Percentiles rank a stretch among this genome's conserved stretches.
These are phyloP conservation scores for Pangasius larnaudii DNA, from an alignment of 2,797 vertebrate genomes.

Conservation along the genomic window DNA sequence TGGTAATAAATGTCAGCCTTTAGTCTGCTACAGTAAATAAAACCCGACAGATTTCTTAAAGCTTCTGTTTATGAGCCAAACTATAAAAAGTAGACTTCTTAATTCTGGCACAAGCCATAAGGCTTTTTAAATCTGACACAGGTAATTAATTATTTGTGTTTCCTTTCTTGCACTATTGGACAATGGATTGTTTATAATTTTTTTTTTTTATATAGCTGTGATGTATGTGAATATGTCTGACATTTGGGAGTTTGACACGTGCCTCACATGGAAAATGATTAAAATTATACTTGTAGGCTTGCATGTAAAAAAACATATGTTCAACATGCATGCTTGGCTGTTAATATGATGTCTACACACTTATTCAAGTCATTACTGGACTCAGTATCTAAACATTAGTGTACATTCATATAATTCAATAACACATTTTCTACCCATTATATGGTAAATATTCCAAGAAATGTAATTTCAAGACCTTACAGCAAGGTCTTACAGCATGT, in stretches of 20 bases:
- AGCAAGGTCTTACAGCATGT: not conserved
- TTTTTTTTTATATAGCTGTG: not conserved
- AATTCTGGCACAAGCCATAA: conserved; percentile 58
- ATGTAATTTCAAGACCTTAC: not conserved
- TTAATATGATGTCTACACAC: not conserved
- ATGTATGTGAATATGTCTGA: not conserved
- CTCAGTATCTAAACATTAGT: not conserved
- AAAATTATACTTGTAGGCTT: not conserved
- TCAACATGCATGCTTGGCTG: not conserved
- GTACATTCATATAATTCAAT: not conserved
- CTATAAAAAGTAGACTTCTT: conserved; percentile 67
- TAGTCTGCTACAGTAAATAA: conserved; percentile 65
- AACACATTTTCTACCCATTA: not conserved
- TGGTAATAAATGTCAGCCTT: conserved; percentile 65
- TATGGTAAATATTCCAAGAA: not conserved
- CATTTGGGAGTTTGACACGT: not conserved
- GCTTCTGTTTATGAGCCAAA: conserved; percentile 66
- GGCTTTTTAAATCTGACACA: not conserved
- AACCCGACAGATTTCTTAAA: conserved; percentile 62
- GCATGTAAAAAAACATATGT: not conserved
- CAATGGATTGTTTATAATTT: not conserved
- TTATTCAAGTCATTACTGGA: too few relatives aligned
- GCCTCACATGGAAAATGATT: not conserved
- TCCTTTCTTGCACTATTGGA: not conserved
- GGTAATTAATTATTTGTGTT: not conserved